A percentile compares a stretch with the other conserved stretches of the same genome.
Conservation (phyloP, 1,140 invertebrate genomes). For the Drosophila varians region DNA sequence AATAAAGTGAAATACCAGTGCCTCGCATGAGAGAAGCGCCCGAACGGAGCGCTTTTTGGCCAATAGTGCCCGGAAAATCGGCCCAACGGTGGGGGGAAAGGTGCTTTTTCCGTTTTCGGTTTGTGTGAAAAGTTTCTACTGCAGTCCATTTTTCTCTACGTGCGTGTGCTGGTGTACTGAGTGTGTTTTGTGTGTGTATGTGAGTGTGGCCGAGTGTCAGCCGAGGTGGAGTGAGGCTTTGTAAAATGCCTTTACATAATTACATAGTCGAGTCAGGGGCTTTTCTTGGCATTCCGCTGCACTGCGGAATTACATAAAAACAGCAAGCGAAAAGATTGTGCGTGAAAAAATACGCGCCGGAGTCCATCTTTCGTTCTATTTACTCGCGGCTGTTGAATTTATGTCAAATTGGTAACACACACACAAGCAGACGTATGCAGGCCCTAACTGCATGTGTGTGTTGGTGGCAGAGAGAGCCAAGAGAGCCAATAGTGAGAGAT, state of each 20-base stretch:
- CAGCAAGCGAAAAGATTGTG: conserved; percentile 16
- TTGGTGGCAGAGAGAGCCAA: conserved; percentile 23
- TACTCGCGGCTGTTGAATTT: conserved; percentile 81
- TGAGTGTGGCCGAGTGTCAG: conserved; percentile 15
- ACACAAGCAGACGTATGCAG: conserved; percentile 52
- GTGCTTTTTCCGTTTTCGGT: conserved; percentile 47
- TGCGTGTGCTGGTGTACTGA: conserved; percentile 47
- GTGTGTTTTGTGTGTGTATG: conserved; percentile 4
- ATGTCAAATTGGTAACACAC: conserved; percentile 81
- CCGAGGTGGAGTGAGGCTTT: conserved; percentile 39
- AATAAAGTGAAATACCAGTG: conserved; percentile 65
- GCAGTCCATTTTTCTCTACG: conserved; percentile 79
- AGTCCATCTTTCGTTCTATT: conserved; percentile 78
- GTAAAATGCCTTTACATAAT: conserved; percentile 81
- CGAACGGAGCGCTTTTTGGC: conserved; percentile 14
- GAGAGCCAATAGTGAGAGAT: conserved; percentile 20
- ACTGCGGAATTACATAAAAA: conserved; percentile 60
- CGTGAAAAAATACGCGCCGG: conserved; percentile 55
- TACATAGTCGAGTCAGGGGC: conserved; percentile 24
- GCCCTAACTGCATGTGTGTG: conserved; percentile 33
- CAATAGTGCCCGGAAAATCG: conserved; percentile 3
- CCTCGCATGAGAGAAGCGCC: conserved; percentile 39
- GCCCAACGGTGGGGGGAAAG: conserved; percentile 21
- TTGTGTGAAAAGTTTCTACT: conserved; percentile 78
- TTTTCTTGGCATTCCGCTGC: conserved; percentile 13